Base-by-base conservation (phyloP, 2,113 vertebrate species). In the Dromaius novaehollandiae region DNA sequence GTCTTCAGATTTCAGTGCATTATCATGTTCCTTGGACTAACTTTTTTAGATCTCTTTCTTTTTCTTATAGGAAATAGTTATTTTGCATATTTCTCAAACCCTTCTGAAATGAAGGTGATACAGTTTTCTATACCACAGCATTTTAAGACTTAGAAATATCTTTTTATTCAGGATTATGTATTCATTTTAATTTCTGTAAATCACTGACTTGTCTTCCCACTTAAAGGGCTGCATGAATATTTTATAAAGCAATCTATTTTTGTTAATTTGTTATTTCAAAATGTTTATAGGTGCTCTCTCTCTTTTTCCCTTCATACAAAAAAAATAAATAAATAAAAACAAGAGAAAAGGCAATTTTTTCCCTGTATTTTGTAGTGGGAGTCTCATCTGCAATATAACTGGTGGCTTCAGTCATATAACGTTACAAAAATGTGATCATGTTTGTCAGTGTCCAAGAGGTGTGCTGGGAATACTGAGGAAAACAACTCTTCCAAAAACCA, bases 191-290 rank as follows among this genome's bases (percentile, higher is more conserved):
- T 94, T 95, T 93, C 46, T 94, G 17, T 51, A 94, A 65, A 64
- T 90, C 84, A 90, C 55, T 78, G 58, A 82, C 78, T 93, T 94
- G 53, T 84, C 65, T 82, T 73, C 32, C 15, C 16, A 61, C 26
- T 87, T 83, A 66, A 81, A 69, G 5, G 22, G 53, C 50, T 92
- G 40, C 58, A 42, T 96, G 68, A 70, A 91, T 60, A 79, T 92
- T 76, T 96, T 91, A 91, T 80, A 84, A 95, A 88, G 40, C 38
- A 77, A 96, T 95, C 66, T 91, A 70, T 48, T 89, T 96, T 95
- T 92, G 65, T 79, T 94, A 81, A 93, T 91, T 93, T 78, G 32
- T 34, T 65, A 84, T 89, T 95, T 97, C 86, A 48, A 85, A 70
- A 58, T 83, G 13, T 76, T 94, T 92, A 82, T 46, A 65, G 22